These are phyloP conservation scores for Carlito syrichta DNA, from an alignment of 2,113 vertebrate genomes.

Conservation along the genomic window DNA sequence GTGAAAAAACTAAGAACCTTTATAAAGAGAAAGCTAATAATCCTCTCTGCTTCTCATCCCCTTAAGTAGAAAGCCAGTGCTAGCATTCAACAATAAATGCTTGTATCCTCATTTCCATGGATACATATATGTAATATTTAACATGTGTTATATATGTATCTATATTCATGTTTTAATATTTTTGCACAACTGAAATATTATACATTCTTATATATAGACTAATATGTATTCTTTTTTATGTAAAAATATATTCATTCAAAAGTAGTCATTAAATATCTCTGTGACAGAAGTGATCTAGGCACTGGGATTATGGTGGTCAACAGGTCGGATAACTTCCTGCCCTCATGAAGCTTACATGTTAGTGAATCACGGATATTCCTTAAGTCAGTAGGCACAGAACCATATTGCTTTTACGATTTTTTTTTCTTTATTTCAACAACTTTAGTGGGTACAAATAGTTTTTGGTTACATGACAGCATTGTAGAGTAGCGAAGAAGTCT, in stretches of 20 bases:
- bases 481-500: too few species aligned
- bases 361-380: not conserved
- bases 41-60: not conserved
- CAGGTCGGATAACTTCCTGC: not conserved
- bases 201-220: not conserved
- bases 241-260: not conserved
- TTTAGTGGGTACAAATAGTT: too few species aligned
- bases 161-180: not conserved
- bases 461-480: too few species aligned
- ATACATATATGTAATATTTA: not conserved
- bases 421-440: too few species aligned
- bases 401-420: too few species aligned
- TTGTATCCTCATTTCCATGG: not conserved
- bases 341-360: not conserved
- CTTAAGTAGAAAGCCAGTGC: not conserved
- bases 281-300: not conserved
- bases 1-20: not conserved
- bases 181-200: not conserved
- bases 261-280: not conserved
- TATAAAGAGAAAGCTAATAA: not conserved
- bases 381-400: not conserved
- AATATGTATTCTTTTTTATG: not conserved
- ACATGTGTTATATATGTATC: not conserved
- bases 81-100: not conserved
- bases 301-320: not conserved